Evolutionary conservation across 2,797 vertebrate genomes (phyloP).

Genomic region (Chaetophractus vellerosus): DNA sequence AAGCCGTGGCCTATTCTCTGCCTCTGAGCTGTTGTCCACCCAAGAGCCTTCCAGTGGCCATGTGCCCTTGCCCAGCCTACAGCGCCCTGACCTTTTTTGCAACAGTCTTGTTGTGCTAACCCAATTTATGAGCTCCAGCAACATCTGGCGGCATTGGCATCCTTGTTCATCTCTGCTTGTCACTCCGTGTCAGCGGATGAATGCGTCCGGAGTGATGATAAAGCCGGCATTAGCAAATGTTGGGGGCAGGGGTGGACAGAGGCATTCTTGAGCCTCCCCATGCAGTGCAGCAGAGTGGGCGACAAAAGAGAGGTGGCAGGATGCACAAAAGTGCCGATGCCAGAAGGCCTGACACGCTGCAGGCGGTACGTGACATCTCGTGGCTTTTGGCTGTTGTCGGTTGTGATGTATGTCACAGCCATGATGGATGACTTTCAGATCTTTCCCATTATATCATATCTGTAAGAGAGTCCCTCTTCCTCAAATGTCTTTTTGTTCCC

Average conservation of each 20-base stretch:
- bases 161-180: slow-evolving; percentile 88
- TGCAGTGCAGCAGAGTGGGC: slow-evolving; percentile 89
- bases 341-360: slow-evolving; percentile 92
- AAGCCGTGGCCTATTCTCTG: slow-evolving; percentile 70
- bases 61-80: slow-evolving; percentile 79
- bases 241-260: slow-evolving; percentile 68
- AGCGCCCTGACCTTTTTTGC: slow-evolving; percentile 91
- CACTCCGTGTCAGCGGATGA: slow-evolving; percentile 90
- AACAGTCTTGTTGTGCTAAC: slow-evolving; percentile 88
- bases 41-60: slow-evolving; percentile 31
- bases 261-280: slow-evolving; percentile 82
- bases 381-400: slow-evolving; percentile 93
- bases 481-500: slow-evolving; percentile 92
- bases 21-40: slow-evolving; percentile 79
- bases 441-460: slow-evolving; percentile 95
- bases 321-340: slow-evolving; percentile 92
- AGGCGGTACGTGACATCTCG: slow-evolving; percentile 91
- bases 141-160: slow-evolving; percentile 94
- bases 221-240: slow-evolving; percentile 91
- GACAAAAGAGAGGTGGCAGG: slow-evolving; percentile 86
- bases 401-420: slow-evolving; percentile 95
- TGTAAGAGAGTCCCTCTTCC: slow-evolving; percentile 93
- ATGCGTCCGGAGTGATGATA: slow-evolving; percentile 92
- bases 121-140: slow-evolving; percentile 91
- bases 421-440: slow-evolving; percentile 98